Percentiles rank a stretch among this genome's conserved stretches.
Evolutionary conservation across 2,797 vertebrate genomes (phyloP).

Genomic region (Scleropages formosus): DNA sequence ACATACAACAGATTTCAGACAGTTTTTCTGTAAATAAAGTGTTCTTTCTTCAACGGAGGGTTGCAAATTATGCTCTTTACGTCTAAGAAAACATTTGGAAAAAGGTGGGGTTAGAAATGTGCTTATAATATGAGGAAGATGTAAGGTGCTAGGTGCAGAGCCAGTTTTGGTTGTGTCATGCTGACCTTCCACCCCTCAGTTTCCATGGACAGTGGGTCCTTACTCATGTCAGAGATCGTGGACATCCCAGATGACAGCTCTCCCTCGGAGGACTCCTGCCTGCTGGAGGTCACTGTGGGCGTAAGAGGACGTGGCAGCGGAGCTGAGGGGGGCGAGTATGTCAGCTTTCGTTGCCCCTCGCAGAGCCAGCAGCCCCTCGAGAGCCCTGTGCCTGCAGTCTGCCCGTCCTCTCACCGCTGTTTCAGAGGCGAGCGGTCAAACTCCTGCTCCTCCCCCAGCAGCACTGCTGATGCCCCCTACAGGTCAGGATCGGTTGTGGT

Average conservation of each 20-base stretch:
- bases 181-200: conserved; percentile 57
- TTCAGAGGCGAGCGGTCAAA: conserved; percentile 84
- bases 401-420: conserved; percentile 64
- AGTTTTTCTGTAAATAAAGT: background rate
- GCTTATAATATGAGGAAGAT: no score
- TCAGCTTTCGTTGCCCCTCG: conserved; percentile 53
- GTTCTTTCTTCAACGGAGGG: background rate
- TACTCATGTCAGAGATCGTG: conserved; percentile 89
- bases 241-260: conserved; percentile 92
- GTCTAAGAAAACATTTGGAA: background rate
- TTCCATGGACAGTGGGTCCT: conserved; percentile 90
- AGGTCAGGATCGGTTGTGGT: conserved; percentile 48
- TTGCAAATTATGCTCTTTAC: background rate
- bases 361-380: conserved; percentile 57
- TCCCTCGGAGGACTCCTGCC: conserved; percentile 91
- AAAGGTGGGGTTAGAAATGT: background rate
- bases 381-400: conserved; percentile 71
- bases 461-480: conserved; percentile 61
- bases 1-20: no score
- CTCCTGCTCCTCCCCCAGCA: conserved; percentile 88
- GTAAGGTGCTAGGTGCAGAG: background rate
- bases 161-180: background rate
- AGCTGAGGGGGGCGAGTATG: conserved; percentile 63
- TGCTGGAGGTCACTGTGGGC: conserved; percentile 79
- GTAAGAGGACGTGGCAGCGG: conserved; percentile 70